These are phyloP conservation scores for Ophioninae sp. DNA, from an alignment of 2,888 invertebrate genomes.

Conservation along the genomic window DNA sequence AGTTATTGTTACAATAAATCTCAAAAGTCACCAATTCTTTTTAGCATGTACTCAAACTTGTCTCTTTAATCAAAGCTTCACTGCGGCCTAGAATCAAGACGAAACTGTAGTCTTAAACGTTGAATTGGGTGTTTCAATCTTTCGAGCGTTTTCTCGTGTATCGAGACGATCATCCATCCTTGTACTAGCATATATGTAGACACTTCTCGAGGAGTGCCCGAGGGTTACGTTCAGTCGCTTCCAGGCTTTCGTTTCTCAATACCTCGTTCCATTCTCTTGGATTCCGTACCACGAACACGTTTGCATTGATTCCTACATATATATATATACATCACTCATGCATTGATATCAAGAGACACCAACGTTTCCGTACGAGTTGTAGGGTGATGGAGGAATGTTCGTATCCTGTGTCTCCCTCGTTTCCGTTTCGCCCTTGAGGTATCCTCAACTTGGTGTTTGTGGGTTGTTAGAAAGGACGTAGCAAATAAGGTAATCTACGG, in stretches of 20 bases:
- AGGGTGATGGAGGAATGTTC: background rate
- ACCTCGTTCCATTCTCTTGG: background rate
- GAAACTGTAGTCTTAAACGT: background rate
- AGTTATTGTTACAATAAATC: no score
- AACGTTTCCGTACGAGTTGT: background rate
- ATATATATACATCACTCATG: background rate
- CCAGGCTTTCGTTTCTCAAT: slow-evolving; percentile 24
- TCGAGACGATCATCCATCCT: slow-evolving; percentile 38
- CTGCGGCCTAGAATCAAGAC: background rate
- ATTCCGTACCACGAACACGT: slow-evolving; percentile 8
- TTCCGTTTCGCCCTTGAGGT: slow-evolving; percentile 23
- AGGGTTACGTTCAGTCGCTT: slow-evolving; percentile 54
- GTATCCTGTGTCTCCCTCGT: background rate
- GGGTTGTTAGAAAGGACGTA: slow-evolving; percentile 78
- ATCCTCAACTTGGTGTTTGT: slow-evolving; percentile 68
- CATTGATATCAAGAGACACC: background rate
- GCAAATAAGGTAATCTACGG: slow-evolving; percentile 79
- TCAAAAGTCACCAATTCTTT: no score
- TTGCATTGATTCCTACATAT: background rate
- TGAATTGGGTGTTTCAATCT: background rate
- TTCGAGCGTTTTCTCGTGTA: slow-evolving; percentile 49
- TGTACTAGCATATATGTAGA: slow-evolving; percentile 44
- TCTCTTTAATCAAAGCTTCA: background rate
- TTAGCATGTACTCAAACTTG: no score
- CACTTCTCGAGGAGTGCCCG: slow-evolving; percentile 63